These are phyloP conservation scores for Lordiphosa collinella DNA, from an alignment of 1,140 invertebrate species.

Conservation along the genomic window DNA sequence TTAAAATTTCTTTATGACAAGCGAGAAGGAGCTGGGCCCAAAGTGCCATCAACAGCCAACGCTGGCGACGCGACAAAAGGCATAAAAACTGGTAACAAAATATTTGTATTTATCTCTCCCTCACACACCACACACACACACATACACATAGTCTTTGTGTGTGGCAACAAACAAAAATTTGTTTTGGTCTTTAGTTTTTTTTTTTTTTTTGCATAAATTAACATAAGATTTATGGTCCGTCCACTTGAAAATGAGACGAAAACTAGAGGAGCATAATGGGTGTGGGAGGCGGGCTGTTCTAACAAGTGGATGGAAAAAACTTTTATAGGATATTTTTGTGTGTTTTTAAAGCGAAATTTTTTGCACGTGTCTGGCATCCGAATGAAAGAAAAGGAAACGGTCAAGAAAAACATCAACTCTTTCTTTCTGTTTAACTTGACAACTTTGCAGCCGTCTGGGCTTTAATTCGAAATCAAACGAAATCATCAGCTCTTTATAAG, in stretches of 20 bases:
- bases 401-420: conserved; percentile 23
- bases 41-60: conserved; percentile 43
- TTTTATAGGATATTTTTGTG: conserved; percentile 23
- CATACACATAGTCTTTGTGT: background rate
- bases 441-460: conserved; percentile 64
- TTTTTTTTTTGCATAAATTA: conserved; percentile 68
- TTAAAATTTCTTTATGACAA: conserved; percentile 78
- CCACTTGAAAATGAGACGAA: conserved; percentile 67
- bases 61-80: conserved; percentile 64
- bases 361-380: conserved; percentile 48
- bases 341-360: conserved; percentile 33
- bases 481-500: conserved; percentile 32
- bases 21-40: conserved; percentile 46
- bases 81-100: conserved; percentile 77
- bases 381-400: conserved; percentile 6
- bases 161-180: conserved; percentile 57
- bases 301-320: conserved; percentile 67
- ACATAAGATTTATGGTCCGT: conserved; percentile 70
- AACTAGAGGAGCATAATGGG: conserved; percentile 38
- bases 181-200: conserved; percentile 67
- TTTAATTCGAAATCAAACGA: conserved; percentile 39
- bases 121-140: too few species aligned
- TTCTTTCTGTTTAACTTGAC: conserved; percentile 49
- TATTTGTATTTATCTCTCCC: conserved; percentile 57
- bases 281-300: conserved; percentile 16